These are phyloP conservation scores for Nyctibius bracteatus DNA, from an alignment of 2,113 vertebrate species.

Conservation along the genomic window DNA sequence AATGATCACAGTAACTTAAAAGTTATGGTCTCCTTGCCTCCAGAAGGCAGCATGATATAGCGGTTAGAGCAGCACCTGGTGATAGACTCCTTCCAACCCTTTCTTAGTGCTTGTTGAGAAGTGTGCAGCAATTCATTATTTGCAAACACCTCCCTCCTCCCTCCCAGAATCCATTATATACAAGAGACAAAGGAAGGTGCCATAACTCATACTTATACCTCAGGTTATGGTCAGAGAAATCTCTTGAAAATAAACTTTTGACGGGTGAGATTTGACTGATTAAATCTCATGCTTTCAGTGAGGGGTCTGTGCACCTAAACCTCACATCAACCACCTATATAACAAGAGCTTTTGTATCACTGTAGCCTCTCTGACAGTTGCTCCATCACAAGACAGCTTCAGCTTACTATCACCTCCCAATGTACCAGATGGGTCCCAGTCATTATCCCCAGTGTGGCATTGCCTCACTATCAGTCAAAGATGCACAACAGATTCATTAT, in stretches of 20 bases:
- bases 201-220: neutral
- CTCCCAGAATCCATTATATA: neutral
- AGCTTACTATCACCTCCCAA: neutral
- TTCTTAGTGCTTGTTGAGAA: neutral
- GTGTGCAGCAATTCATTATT: neutral
- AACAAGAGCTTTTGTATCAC: neutral
- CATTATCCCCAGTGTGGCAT: neutral
- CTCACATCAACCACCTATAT: rapidly evolving
- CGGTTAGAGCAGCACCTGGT: neutral
- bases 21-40: neutral
- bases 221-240: neutral
- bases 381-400: neutral
- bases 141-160: neutral
- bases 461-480: neutral
- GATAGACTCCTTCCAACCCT: neutral
- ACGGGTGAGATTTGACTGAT: neutral
- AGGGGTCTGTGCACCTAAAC: neutral
- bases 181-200: neutral
- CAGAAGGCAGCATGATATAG: neutral
- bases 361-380: neutral
- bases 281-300: neutral
- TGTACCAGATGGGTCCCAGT: neutral
- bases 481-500: neutral
- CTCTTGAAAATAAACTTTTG: neutral
- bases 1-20: neutral